Percentiles rank a stretch among this genome's conserved stretches.
Conservation (phyloP, 2,113 vertebrate genomes). For the Hassar affinis region DNA sequence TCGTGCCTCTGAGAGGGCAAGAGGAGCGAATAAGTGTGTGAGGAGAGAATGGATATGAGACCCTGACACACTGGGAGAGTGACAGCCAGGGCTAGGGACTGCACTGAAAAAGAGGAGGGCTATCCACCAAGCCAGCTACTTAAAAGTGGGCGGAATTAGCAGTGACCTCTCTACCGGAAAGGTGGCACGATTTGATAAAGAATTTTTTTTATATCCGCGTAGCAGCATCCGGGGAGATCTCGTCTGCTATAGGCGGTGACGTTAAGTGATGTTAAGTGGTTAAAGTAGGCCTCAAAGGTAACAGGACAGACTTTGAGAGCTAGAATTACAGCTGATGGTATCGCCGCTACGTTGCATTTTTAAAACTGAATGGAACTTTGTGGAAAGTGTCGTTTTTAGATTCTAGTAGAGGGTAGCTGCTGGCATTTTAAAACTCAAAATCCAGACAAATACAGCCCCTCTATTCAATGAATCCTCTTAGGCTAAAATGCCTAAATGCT, state of each 20-base stretch:
- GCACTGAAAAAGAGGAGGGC: slow-evolving; percentile 4
- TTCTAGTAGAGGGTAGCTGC: not conserved
- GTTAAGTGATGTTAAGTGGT: slow-evolving; percentile 13
- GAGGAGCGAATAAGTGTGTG: slow-evolving; percentile 50
- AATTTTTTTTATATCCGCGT: slow-evolving; percentile 23
- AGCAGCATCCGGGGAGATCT: slow-evolving; percentile 12
- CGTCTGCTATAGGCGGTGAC: not conserved
- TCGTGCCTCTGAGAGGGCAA: slow-evolving; percentile 42
- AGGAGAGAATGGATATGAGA: slow-evolving; percentile 53
- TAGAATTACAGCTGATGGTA: slow-evolving; percentile 32
- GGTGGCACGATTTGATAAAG: slow-evolving; percentile 38
- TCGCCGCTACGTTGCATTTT: slow-evolving; percentile 4
- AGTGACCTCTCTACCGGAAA: slow-evolving; percentile 50
- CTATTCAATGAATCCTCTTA: too few species aligned
- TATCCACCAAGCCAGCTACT: slow-evolving; percentile 37
- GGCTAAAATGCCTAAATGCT: not conserved
- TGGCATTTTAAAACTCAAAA: not conserved
- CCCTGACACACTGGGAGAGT: slow-evolving; percentile 44
- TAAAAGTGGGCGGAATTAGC: slow-evolving; percentile 51
- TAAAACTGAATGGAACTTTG: not conserved
- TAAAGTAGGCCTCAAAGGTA: slow-evolving; percentile 15
- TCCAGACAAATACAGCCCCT: not conserved
- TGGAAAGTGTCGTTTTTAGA: not conserved
- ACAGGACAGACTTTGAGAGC: slow-evolving; percentile 24
- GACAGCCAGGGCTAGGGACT: slow-evolving; percentile 43